phyloP scores from a whole-genome alignment of 2,113 vertebrate species.

The Lethenteron camtschaticum region DNA sequence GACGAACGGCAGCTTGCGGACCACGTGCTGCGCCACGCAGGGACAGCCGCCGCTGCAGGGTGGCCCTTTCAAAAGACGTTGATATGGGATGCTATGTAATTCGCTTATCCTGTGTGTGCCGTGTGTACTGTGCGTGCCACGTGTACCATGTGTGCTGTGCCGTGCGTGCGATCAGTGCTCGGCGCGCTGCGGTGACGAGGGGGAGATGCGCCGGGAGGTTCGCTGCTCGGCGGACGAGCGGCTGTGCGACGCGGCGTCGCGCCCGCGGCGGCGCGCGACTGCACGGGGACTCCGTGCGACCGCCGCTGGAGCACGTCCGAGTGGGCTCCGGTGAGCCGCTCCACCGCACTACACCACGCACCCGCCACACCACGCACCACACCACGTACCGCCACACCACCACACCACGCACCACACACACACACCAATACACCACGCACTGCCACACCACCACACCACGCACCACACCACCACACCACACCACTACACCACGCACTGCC shows the following conservation, averaged over 20 bases:
- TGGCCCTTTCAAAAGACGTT: no score
- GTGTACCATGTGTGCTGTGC: no score
- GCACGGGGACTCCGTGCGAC: conserved; percentile 40
- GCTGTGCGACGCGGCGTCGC: conserved; percentile 29
- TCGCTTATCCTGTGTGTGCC: no score
- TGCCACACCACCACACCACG: no score
- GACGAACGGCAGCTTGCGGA: no score
- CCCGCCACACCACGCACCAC: background rate
- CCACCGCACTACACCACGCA: background rate
- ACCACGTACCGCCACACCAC: background rate
- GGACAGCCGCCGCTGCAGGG: no score
- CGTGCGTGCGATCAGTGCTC: conserved; percentile 27
- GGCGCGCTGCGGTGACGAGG: conserved; percentile 30
- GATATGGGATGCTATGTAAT: no score
- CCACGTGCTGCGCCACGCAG: no score
- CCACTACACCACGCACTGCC: no score
- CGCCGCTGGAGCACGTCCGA: conserved; percentile 44
- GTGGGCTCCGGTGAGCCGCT: conserved; percentile 49
- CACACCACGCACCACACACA: background rate
- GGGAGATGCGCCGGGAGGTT: conserved; percentile 35
- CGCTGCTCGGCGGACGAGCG: conserved; percentile 39
- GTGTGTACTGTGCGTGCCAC: no score
- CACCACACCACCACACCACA: no score
- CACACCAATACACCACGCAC: no score
- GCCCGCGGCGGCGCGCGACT: conserved; percentile 25